A percentile compares a stretch with the other conserved stretches of the same genome.
Conservation (phyloP, 2,888 invertebrate species). For the Ormyrus rosae region DNA sequence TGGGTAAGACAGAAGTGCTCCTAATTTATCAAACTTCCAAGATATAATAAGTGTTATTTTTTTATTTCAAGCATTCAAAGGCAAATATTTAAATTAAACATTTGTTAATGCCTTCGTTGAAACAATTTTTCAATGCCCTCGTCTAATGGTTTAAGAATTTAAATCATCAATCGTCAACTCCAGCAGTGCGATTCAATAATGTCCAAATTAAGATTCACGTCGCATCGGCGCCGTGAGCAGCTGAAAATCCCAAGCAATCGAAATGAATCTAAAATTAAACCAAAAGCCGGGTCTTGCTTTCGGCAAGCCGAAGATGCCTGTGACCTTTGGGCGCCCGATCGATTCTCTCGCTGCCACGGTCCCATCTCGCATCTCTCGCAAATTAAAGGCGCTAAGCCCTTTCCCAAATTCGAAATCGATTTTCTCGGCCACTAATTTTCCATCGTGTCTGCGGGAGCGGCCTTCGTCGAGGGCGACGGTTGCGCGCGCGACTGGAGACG, state of each 20-base stretch:
- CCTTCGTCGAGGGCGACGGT: slow-evolving; percentile 46
- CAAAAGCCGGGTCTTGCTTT: not conserved
- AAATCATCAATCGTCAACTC: not conserved
- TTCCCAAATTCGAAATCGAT: slow-evolving; percentile 66
- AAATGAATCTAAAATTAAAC: slow-evolving; percentile 3
- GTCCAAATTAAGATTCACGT: not conserved
- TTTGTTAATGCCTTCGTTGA: too few species aligned
- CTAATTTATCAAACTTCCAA: too few species aligned
- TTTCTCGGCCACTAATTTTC: slow-evolving; percentile 69
- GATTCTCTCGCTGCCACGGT: slow-evolving; percentile 24
- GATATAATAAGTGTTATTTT: not conserved
- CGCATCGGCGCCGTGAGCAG: too few species aligned
- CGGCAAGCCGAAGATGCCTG: not conserved
- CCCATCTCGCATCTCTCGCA: slow-evolving; percentile 14
- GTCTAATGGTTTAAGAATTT: not conserved
- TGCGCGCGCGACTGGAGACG: too few species aligned
- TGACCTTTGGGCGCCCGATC: not conserved
- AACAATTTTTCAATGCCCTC: too few species aligned
- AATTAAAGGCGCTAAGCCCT: slow-evolving; percentile 39
- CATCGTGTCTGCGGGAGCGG: slow-evolving; percentile 57
- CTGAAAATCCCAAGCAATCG: not conserved
- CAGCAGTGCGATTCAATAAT: not conserved
- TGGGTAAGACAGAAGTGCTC: too few species aligned
- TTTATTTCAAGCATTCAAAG: too few species aligned
- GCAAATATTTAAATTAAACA: too few species aligned